Conservation (phyloP, 2,797 vertebrate genomes). For the Sternotherus odoratus region DNA sequence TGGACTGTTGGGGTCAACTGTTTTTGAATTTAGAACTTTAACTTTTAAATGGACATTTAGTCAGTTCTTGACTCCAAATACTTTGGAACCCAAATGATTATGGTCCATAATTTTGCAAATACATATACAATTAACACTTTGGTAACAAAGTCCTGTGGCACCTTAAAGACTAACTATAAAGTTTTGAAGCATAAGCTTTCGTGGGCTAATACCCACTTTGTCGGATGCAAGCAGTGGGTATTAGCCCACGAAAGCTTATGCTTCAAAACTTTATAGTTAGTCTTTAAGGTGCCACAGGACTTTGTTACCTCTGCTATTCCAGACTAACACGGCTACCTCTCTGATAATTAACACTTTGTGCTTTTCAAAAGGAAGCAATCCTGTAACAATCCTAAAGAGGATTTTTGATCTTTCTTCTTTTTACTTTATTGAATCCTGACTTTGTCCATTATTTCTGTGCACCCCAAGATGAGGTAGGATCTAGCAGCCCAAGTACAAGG, state of each 20-base stretch:
- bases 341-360: conserved; percentile 54
- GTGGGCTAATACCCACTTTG: no score
- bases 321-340: no score
- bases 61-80: conserved; percentile 57
- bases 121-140: conserved; percentile 27
- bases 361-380: conserved; percentile 41
- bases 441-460: conserved; percentile 49
- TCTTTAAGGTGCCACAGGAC: no score
- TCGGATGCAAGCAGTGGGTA: no score
- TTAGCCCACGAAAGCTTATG: no score
- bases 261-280: no score
- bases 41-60: conserved; percentile 35
- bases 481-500: conserved; percentile 3
- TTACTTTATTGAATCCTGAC: conserved; percentile 39
- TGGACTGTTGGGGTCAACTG: background rate
- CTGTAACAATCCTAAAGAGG: conserved; percentile 15
- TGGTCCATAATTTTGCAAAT: conserved; percentile 59
- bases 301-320: no score
- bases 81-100: conserved; percentile 52
- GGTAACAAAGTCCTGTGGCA: no score
- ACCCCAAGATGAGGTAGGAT: background rate
- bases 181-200: no score
- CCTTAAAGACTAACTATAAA: no score
- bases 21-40: conserved; percentile 20
- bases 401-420: conserved; percentile 47